These are phyloP conservation scores for Spea multiplicata DNA, from an alignment of 2,113 vertebrate species.

Conservation along the genomic window DNA sequence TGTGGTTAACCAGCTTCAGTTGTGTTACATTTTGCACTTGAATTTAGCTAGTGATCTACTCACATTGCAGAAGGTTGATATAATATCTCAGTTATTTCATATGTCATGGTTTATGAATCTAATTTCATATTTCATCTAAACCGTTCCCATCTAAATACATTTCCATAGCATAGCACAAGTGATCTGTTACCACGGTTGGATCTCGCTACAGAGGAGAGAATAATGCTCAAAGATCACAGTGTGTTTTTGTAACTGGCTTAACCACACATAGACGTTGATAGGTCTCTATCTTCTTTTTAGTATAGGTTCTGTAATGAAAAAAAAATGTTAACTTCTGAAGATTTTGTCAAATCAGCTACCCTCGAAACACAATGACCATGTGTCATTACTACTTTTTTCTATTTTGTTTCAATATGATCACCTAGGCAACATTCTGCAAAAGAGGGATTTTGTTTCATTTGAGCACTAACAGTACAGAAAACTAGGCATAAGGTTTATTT, in stretches of 20 bases:
- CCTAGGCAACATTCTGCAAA: slow-evolving; percentile 41
- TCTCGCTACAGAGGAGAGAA: not conserved
- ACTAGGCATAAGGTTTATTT: slow-evolving; percentile 32
- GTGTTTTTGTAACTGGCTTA: not conserved
- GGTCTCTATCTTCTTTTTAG: slow-evolving; percentile 18
- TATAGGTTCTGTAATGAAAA: slow-evolving; percentile 19
- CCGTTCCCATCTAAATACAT: too few species aligned
- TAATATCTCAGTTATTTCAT: too few species aligned
- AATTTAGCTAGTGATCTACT: too few species aligned
- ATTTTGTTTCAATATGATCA: slow-evolving; percentile 44
- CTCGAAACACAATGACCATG: slow-evolving; percentile 37
- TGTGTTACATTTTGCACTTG: too few species aligned
- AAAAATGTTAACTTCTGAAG: slow-evolving; percentile 38
- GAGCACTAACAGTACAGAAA: slow-evolving; percentile 35
- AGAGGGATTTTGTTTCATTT: slow-evolving; percentile 37
- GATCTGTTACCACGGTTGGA: not conserved
- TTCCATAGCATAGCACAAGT: too few species aligned
- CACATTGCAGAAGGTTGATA: too few species aligned
- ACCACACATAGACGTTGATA: slow-evolving; percentile 22
- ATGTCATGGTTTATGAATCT: too few species aligned
- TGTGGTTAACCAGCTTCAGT: too few species aligned
- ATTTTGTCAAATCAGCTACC: slow-evolving; percentile 39
- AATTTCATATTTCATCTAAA: too few species aligned
- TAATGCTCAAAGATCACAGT: slow-evolving; percentile 9
- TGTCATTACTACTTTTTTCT: slow-evolving; percentile 40